Conservation (phyloP, 2,888 invertebrate genomes). For the Anorthoa munda region DNA sequence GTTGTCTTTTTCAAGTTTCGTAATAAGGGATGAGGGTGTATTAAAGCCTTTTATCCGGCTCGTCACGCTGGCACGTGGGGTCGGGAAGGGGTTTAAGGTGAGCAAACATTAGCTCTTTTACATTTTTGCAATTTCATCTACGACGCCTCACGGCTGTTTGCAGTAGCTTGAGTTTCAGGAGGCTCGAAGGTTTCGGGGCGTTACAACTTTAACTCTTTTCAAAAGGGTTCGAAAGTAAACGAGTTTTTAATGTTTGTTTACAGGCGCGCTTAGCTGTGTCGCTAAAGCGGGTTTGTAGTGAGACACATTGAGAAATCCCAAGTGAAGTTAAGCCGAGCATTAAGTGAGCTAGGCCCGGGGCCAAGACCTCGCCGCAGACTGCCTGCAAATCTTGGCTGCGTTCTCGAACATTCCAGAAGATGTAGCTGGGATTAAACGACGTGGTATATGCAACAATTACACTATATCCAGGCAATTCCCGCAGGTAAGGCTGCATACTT, state of each 20-base stretch:
- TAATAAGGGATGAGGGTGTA: slow-evolving; percentile 91
- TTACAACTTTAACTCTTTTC: slow-evolving; percentile 85
- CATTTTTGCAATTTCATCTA: slow-evolving; percentile 91
- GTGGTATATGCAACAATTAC: slow-evolving; percentile 89
- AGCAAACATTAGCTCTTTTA: slow-evolving; percentile 91
- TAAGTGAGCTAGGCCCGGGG: slow-evolving; percentile 87
- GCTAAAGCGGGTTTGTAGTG: slow-evolving; percentile 71
- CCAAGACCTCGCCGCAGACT: slow-evolving; percentile 86
- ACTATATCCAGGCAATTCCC: slow-evolving; percentile 83
- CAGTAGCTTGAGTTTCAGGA: slow-evolving; percentile 79
- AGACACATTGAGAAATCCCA: slow-evolving; percentile 76
- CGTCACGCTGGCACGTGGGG: slow-evolving; percentile 89
- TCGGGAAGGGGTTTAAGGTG: slow-evolving; percentile 91
- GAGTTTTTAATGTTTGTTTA: slow-evolving; percentile 84
- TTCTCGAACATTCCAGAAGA: slow-evolving; percentile 90
- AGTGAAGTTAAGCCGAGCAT: slow-evolving; percentile 83
- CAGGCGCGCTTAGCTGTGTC: slow-evolving; percentile 75
- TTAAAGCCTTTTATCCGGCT: slow-evolving; percentile 91
- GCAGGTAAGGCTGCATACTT: slow-evolving; percentile 89
- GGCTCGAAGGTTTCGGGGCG: slow-evolving; percentile 79
- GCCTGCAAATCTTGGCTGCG: slow-evolving; percentile 89
- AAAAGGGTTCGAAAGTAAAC: slow-evolving; percentile 85
- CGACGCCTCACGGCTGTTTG: slow-evolving; percentile 88
- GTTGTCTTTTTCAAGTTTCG: slow-evolving; percentile 91
- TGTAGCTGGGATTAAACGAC: slow-evolving; percentile 89